phyloP scores from a whole-genome alignment of 2,888 invertebrate genomes.

The Gryllus longicercus region DNA sequence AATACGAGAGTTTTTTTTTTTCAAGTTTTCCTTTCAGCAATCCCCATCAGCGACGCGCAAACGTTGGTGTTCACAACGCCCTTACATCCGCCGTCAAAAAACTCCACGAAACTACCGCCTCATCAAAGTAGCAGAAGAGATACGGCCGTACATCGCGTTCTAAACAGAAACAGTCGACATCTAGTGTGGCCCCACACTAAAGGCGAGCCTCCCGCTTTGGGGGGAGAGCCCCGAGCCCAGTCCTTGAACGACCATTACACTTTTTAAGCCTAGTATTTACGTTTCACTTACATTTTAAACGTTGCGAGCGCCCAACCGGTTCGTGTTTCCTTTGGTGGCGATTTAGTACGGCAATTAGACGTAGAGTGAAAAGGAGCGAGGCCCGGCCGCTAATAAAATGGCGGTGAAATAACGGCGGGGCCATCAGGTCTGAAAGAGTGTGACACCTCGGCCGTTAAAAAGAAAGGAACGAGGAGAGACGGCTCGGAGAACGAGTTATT shows the following conservation, averaged over 20 bases:
- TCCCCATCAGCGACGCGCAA: too few species aligned
- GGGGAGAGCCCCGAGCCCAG: not conserved
- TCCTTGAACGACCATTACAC: conserved; percentile 5
- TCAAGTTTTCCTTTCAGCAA: too few species aligned
- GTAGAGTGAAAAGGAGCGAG: not conserved
- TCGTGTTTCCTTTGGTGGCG: not conserved
- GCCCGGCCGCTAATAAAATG: not conserved
- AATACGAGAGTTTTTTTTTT: too few species aligned
- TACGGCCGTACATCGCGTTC: not conserved
- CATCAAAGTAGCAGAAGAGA: not conserved
- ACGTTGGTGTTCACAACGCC: too few species aligned
- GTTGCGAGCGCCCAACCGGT: not conserved
- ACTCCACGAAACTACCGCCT: too few species aligned
- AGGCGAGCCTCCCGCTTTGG: too few species aligned
- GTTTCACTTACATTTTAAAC: not conserved
- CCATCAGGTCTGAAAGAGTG: not conserved
- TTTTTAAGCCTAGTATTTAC: conserved; percentile 17
- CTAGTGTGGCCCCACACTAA: not conserved
- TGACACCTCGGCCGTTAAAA: not conserved
- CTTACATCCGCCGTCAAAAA: too few species aligned
- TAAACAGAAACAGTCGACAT: not conserved
- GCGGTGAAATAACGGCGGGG: conserved; percentile 17
- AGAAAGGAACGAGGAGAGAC: not conserved
- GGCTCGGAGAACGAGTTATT: too few species aligned
- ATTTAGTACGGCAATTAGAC: not conserved